Evolutionary conservation across 2,797 vertebrate species (phyloP).

Genomic region (Chelidonichthys spinosus): DNA sequence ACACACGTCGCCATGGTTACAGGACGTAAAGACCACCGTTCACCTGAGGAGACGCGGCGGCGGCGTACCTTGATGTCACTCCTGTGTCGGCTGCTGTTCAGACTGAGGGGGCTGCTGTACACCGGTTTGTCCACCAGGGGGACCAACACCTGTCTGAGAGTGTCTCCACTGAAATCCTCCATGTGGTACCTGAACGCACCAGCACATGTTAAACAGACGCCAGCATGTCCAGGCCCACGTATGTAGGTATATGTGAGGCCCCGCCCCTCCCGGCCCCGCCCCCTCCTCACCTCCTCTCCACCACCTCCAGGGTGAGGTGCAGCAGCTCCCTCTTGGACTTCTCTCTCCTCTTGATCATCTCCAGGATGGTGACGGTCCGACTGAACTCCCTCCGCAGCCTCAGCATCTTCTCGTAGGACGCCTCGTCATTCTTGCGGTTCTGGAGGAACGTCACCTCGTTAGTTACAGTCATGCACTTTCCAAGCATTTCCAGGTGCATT

Average conservation of each 20-base stretch:
- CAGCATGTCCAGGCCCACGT: no score
- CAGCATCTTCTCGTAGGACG: constrained; percentile 95
- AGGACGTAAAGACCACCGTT: no score
- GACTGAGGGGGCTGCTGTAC: constrained; percentile 82
- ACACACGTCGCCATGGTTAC: not conserved
- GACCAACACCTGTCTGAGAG: constrained; percentile 90
- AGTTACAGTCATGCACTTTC: no score
- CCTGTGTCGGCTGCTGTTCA: constrained; percentile 88
- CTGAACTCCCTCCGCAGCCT: constrained; percentile 93
- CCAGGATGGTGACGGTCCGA: constrained; percentile 93
- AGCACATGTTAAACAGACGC: no score
- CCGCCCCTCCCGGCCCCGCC: no score
- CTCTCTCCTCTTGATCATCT: constrained; percentile 96
- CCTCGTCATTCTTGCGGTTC: constrained; percentile 96
- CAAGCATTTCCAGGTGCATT: no score
- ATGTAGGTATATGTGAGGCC: no score
- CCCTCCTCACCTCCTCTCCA: constrained; percentile 89
- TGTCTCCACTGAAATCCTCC: constrained; percentile 92
- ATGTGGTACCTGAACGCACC: constrained; percentile 86
- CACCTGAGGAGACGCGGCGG: no score
- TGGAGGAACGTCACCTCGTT: constrained; percentile 45
- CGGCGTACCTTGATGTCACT: constrained; percentile 88
- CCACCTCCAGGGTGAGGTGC: constrained; percentile 93
- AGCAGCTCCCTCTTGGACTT: constrained; percentile 93
- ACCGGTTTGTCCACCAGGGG: constrained; percentile 88